A percentile compares a stretch with the other conserved stretches of the same genome.
phyloP scores from a whole-genome alignment of 2,113 vertebrate genomes.

The Damaliscus lunatus region DNA sequence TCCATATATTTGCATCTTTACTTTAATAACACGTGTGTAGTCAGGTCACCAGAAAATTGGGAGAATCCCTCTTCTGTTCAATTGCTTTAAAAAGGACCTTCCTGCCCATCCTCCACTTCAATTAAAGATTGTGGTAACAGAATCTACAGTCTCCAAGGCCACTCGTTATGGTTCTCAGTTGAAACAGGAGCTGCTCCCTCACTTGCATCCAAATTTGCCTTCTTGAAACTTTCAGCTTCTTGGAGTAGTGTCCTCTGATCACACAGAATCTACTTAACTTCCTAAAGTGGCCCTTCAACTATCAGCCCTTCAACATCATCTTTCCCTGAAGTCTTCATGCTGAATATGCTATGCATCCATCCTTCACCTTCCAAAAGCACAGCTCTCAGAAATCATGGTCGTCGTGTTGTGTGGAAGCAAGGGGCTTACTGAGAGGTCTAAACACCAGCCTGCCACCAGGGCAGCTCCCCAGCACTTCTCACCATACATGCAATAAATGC shows the following conservation, averaged over 20 bases:
- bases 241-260: neutral
- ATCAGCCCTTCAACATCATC: neutral
- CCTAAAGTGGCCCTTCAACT: neutral
- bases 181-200: neutral
- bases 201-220: neutral
- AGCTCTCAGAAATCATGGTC: neutral
- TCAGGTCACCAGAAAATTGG: neutral
- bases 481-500: neutral
- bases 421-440: neutral
- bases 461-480: neutral
- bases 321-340: neutral
- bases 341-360: neutral
- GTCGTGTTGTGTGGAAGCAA: neutral
- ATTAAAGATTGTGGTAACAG: neutral
- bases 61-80: neutral
- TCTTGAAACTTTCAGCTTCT: neutral
- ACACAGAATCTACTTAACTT: neutral
- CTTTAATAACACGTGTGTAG: neutral
- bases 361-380: neutral
- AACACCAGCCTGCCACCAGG: neutral
- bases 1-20: neutral
- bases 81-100: neutral
- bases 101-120: too few relatives aligned
- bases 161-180: fast-evolving
- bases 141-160: neutral